Percentiles rank a stretch among this genome's conserved stretches.
phyloP scores from a whole-genome alignment of 2,797 vertebrate genomes.

The Monodelphis domestica region DNA sequence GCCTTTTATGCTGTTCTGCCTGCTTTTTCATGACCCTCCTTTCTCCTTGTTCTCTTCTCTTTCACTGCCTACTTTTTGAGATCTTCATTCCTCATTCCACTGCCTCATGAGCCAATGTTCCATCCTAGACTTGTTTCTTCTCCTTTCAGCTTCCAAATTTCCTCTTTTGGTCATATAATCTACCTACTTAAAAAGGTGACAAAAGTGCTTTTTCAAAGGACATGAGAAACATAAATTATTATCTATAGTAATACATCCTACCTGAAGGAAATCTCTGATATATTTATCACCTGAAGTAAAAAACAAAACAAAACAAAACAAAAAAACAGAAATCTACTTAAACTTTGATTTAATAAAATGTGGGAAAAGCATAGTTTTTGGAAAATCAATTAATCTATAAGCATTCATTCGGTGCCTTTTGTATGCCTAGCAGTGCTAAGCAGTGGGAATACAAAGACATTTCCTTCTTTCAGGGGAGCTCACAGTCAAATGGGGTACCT shows the following conservation, averaged over 20 bases:
- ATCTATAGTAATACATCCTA: not conserved
- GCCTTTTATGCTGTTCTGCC: not conserved
- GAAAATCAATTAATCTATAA: not conserved
- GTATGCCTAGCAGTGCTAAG: no score
- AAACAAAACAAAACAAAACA: no score
- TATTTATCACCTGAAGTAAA: not conserved
- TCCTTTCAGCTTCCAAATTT: not conserved
- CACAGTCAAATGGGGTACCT: no score
- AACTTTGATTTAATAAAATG: not conserved
- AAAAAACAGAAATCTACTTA: not conserved
- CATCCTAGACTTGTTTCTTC: not conserved
- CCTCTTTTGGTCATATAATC: not conserved
- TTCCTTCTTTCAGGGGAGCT: no score
- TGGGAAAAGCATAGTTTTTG: not conserved
- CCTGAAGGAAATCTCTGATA: not conserved
- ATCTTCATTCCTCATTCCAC: not conserved
- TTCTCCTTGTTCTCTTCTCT: not conserved
- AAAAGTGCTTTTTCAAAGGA: not conserved
- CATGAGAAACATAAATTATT: not conserved
- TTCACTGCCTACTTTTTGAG: not conserved
- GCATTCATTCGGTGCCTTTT: not conserved
- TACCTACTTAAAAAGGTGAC: not conserved
- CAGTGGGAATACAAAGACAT: no score
- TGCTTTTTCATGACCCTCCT: not conserved
- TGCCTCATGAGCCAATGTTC: not conserved